phyloP scores from a whole-genome alignment of 2,113 vertebrate species.

The Oophaga pumilio region DNA sequence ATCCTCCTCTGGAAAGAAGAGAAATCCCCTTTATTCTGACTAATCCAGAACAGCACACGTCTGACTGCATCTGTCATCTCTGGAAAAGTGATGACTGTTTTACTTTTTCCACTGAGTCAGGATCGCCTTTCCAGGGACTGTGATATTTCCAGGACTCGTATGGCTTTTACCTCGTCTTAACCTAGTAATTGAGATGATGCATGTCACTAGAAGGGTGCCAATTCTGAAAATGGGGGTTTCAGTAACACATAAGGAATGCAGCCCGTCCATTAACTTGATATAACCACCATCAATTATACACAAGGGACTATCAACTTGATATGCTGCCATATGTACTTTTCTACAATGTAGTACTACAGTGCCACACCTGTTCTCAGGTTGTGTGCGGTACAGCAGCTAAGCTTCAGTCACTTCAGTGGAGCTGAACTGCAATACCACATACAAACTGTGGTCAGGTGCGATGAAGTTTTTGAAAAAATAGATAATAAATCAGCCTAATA shows the following conservation, averaged over 20 bases:
- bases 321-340: no score
- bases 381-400: no score
- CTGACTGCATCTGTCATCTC: not conserved
- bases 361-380: no score
- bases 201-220: not conserved
- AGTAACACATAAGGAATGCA: not conserved
- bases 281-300: not conserved
- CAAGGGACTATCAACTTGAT: not conserved
- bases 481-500: no score
- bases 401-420: no score
- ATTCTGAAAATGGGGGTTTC: not conserved
- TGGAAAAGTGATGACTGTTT: not conserved
- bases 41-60: not conserved
- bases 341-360: no score
- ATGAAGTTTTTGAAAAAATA: no score
- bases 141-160: not conserved
- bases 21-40: conserved; percentile 2
- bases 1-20: not conserved
- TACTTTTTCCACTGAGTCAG: not conserved
- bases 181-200: not conserved
- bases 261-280: not conserved
- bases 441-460: no score
- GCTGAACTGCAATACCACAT: no score
- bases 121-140: not conserved
- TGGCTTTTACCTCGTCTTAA: not conserved